Evolutionary conservation across 2,888 invertebrate species (phyloP).

Genomic region (Anarsia innoxiella): DNA sequence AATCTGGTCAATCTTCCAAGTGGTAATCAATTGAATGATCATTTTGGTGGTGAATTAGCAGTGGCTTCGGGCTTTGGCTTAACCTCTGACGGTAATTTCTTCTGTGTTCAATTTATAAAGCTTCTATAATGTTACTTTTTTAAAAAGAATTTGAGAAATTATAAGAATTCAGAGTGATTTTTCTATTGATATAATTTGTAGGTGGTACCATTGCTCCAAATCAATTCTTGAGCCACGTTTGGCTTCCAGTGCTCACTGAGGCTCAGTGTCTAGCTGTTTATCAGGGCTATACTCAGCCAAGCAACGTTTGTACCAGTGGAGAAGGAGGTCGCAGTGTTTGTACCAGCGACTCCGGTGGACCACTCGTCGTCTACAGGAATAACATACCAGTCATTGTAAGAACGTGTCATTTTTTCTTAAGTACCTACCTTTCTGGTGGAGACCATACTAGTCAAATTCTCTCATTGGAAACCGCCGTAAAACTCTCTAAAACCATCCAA

Average conservation of each 20-base stretch:
- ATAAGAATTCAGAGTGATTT: background rate
- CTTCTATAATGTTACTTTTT: background rate
- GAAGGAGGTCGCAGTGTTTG: conserved; percentile 32
- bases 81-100: conserved; percentile 26
- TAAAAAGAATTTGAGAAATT: background rate
- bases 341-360: conserved; percentile 52
- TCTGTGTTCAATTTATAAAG: background rate
- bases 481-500: too few species aligned
- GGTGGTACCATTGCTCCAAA: conserved; percentile 21
- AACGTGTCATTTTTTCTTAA: too few species aligned
- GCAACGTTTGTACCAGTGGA: conserved; percentile 43
- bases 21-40: conserved; percentile 19
- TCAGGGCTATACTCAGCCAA: conserved; percentile 26
- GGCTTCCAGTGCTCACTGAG: conserved; percentile 38
- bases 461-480: too few species aligned
- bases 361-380: conserved; percentile 24
- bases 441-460: too few species aligned
- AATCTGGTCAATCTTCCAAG: conserved; percentile 31
- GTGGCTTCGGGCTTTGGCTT: conserved; percentile 38
- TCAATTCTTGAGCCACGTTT: conserved; percentile 29
- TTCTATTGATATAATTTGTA: conserved; percentile 10
- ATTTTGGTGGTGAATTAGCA: conserved; percentile 25
- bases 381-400: conserved; percentile 13
- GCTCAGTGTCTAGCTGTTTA: conserved; percentile 25
- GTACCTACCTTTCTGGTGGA: too few species aligned